Evolutionary conservation across 2,888 invertebrate species (phyloP).

Genomic region (Anagyrus pseudococci): DNA sequence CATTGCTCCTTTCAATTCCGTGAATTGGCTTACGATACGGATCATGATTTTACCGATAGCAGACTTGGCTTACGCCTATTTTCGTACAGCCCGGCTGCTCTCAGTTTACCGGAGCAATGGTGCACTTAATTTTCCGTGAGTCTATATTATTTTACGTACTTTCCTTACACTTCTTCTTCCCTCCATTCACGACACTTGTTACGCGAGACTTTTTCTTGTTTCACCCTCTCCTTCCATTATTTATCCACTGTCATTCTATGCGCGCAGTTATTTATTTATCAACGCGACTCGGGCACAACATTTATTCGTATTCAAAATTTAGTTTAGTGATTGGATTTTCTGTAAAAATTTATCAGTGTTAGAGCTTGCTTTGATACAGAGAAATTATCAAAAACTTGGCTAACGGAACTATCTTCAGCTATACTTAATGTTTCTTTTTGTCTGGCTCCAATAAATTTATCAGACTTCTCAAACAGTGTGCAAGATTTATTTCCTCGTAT

Average conservation of each 20-base stretch:
- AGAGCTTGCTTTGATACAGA: no score
- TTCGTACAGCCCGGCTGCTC: background rate
- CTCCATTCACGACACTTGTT: background rate
- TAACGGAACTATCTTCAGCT: no score
- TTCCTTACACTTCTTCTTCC: background rate
- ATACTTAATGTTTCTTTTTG: no score
- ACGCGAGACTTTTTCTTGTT: background rate
- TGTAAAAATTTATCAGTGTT: no score
- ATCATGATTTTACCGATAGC: background rate
- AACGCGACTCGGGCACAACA: no score
- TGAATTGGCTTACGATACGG: constrained; percentile 13
- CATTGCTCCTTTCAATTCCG: constrained; percentile 7
- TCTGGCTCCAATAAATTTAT: no score
- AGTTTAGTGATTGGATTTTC: background rate
- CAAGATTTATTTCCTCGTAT: constrained; percentile 10
- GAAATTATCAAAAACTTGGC: no score
- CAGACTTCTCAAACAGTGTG: background rate
- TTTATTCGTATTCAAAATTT: background rate
- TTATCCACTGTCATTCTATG: no score
- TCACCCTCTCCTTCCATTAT: no score
- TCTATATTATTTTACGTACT: background rate
- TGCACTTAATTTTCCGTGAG: constrained; percentile 6
- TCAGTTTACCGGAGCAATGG: constrained; percentile 15
- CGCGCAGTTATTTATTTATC: no score
- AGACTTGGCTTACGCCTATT: background rate